Evolutionary conservation across 2,888 invertebrate species (phyloP).

Genomic region (Cylloceria caligata): DNA sequence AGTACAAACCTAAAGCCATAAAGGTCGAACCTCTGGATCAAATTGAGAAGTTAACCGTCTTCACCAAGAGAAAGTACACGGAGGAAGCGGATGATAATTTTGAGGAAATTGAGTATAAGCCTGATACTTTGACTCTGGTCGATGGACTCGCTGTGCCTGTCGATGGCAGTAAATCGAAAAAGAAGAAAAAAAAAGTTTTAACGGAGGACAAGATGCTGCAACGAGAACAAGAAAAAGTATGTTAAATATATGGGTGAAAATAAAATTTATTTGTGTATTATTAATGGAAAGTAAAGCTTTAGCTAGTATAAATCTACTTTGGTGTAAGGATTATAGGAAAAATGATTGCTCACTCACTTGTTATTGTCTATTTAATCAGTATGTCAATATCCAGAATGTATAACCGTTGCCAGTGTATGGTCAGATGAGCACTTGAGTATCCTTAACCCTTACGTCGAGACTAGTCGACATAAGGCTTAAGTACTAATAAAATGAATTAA

Average conservation of each 20-base stretch:
- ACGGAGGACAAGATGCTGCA: constrained; percentile 84
- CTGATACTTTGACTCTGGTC: constrained; percentile 80
- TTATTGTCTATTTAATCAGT: too few species aligned
- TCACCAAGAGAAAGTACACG: constrained; percentile 74
- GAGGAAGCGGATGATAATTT: constrained; percentile 59
- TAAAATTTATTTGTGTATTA: too few species aligned
- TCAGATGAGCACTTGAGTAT: too few species aligned
- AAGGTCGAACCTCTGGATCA: constrained; percentile 73
- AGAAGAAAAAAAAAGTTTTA: constrained; percentile 81
- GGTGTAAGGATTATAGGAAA: too few species aligned
- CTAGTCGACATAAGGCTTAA: too few species aligned
- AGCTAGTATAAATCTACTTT: too few species aligned
- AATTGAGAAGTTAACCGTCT: constrained; percentile 69
- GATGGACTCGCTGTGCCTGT: constrained; percentile 85
- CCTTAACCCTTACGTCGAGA: too few species aligned
- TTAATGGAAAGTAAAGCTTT: too few species aligned
- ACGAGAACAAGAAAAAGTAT: constrained; percentile 85
- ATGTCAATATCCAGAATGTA: too few species aligned
- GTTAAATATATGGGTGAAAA: too few species aligned
- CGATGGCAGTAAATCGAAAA: constrained; percentile 80
- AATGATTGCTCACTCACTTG: too few species aligned
- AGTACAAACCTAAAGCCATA: constrained; percentile 69
- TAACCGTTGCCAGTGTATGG: too few species aligned
- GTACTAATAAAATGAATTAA: not conserved
- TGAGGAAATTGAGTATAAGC: constrained; percentile 49